Base-by-base conservation (phyloP, 2,797 vertebrate genomes). In the Chelon labrosus region DNA sequence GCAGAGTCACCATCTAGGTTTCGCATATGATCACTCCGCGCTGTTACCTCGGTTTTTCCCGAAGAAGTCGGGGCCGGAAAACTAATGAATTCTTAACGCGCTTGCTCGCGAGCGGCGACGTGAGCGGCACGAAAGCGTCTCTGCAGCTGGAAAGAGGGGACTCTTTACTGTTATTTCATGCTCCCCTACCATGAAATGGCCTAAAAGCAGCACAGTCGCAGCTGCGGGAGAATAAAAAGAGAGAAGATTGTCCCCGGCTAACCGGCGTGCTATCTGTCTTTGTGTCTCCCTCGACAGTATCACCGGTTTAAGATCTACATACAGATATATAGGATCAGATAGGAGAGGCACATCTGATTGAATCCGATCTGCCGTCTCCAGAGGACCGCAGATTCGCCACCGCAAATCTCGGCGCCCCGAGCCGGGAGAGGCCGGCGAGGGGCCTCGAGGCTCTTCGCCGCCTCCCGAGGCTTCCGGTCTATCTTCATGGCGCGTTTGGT, bases 401-500 rank as follows among this genome's bases (percentile, higher is more conserved):
- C 68, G 13, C 62, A 51, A 27, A 25, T 75, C 62, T 64, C 14
- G 0, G 19, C 51, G 17, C 58, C 62, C 57, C 60, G 47, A 27
- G 70, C 62, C 73, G 22, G 49, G 41, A 75, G 66, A 27, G 25
- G 25, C 3, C 4, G 25, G 25, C 25, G 25, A 4, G 25, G 25
- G 61, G 80, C 85, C 87, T 76, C 65, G 0, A 79, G 70, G 81
- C 67, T 51, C 53, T 39, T 10, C 5, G 44, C 60, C 46, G 56
- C 73, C 60, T 80, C 65, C 22, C 56, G 47, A 63, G 63, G 71
- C 72, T 79, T 73, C 78, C 60, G 55, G 27, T 75, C 58, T 69
- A 35, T 73, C 84, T 85, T 89, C 85, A 89, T 70, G 77, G 75
- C 41, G 59, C 70, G 79, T 90, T 93, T 86, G 64, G 77, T 64